These are phyloP conservation scores for Ephialtes manifestator DNA, from an alignment of 2,888 invertebrate species.

Conservation along the genomic window DNA sequence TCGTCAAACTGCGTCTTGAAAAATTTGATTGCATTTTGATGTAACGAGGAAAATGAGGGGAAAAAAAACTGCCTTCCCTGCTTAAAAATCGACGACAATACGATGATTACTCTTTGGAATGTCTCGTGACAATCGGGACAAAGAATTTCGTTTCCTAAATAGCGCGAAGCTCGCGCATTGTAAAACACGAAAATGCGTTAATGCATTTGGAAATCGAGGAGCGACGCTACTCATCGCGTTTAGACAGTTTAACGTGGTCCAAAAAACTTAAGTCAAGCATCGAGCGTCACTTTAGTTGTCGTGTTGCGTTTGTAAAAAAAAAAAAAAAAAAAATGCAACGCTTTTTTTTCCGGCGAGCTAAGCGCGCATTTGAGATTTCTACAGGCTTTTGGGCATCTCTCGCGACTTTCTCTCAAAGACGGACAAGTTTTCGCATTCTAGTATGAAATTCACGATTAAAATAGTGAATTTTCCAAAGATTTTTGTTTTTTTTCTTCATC, in stretches of 20 bases:
- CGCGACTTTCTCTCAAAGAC: conserved; percentile 1
- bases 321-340: conserved; percentile 38
- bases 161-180: conserved; percentile 2
- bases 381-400: conserved; percentile 1
- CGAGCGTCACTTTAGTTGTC: conserved; percentile 36
- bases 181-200: conserved; percentile 27
- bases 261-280: conserved; percentile 32
- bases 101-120: conserved; percentile 37
- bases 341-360: conserved; percentile 2
- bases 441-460: conserved; percentile 7
- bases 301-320: conserved; percentile 14
- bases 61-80: background rate
- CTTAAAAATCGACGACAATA: conserved; percentile 21
- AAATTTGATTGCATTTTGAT: background rate
- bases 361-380: conserved; percentile 15
- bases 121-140: conserved; percentile 27
- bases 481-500: background rate
- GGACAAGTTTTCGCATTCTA: conserved; percentile 4
- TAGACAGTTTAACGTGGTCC: conserved; percentile 24
- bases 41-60: background rate
- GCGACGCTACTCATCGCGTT: conserved; percentile 39
- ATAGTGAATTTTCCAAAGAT: background rate
- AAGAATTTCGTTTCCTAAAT: conserved; percentile 29
- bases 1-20: background rate
- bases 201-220: background rate